Evolutionary conservation across 1,140 invertebrate genomes (phyloP).

Genomic region (Euborellia annulipes): DNA sequence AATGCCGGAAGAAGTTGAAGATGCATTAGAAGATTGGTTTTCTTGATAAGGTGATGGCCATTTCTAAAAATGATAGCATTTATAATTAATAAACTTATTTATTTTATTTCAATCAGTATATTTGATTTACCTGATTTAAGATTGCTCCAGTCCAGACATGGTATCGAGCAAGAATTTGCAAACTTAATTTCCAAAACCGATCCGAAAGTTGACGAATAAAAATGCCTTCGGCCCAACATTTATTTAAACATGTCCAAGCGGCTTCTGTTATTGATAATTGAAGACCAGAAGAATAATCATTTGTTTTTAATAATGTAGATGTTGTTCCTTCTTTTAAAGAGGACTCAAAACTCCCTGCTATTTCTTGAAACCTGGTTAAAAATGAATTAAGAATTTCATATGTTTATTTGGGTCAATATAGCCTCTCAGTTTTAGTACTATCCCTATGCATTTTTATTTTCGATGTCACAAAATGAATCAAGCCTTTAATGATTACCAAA

Average conservation of each 20-base stretch:
- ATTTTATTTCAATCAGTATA: no score
- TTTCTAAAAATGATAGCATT: no score
- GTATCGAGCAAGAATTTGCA: constrained; percentile 66
- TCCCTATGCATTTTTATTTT: no score
- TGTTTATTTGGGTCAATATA: no score
- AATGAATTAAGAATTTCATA: no score
- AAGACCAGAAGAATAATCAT: constrained; percentile 26
- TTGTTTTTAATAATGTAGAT: constrained; percentile 19
- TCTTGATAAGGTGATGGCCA: no score
- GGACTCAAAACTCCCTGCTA: constrained; percentile 52
- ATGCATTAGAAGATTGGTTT: no score
- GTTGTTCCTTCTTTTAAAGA: constrained; percentile 29
- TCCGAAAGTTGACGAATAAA: constrained; percentile 56
- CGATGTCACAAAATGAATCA: no score
- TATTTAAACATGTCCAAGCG: constrained; percentile 39
- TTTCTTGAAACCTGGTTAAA: constrained; percentile 79
- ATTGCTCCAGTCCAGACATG: constrained; percentile 43
- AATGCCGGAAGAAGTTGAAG: no score
- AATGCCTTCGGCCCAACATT: constrained; percentile 57
- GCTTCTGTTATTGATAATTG: constrained; percentile 32
- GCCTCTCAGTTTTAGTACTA: no score
- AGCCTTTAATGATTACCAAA: no score
- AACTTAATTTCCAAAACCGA: constrained; percentile 68
- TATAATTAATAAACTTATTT: no score
- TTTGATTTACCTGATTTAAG: constrained; percentile 23